These are phyloP conservation scores for Heliconius ismenius DNA, from an alignment of 2,888 invertebrate genomes.

Conservation along the genomic window DNA sequence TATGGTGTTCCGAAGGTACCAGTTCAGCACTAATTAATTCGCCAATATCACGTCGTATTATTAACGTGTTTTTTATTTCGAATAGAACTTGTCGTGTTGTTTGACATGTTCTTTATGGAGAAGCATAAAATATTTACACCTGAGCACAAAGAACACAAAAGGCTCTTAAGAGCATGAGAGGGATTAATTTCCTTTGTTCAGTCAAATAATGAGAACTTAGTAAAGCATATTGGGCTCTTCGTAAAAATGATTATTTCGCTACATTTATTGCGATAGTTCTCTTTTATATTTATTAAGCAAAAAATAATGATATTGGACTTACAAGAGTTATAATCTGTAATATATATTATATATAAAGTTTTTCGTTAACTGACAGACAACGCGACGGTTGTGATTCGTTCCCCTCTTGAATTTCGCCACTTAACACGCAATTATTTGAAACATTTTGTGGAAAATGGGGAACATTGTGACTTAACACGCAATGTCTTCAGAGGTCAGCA, in stretches of 20 bases:
- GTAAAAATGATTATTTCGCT: constrained; percentile 35
- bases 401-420: too few species aligned
- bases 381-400: too few species aligned
- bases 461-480: too few species aligned
- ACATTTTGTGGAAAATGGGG: too few species aligned
- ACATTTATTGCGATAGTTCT: constrained; percentile 29
- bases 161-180: constrained; percentile 31
- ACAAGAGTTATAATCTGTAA: background rate
- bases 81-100: background rate
- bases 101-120: constrained; percentile 9
- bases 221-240: constrained; percentile 27
- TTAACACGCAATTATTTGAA: too few species aligned
- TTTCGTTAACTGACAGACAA: background rate
- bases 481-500: too few species aligned
- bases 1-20: too few species aligned
- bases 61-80: background rate
- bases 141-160: constrained; percentile 21
- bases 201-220: constrained; percentile 33
- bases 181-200: constrained; percentile 40
- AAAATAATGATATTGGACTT: background rate
- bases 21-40: too few species aligned
- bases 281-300: constrained; percentile 2
- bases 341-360: background rate
- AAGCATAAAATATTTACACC: constrained; percentile 27
- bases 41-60: too few species aligned